phyloP scores from a whole-genome alignment of 2,797 vertebrate genomes.

The Cephalopachus bancanus region DNA sequence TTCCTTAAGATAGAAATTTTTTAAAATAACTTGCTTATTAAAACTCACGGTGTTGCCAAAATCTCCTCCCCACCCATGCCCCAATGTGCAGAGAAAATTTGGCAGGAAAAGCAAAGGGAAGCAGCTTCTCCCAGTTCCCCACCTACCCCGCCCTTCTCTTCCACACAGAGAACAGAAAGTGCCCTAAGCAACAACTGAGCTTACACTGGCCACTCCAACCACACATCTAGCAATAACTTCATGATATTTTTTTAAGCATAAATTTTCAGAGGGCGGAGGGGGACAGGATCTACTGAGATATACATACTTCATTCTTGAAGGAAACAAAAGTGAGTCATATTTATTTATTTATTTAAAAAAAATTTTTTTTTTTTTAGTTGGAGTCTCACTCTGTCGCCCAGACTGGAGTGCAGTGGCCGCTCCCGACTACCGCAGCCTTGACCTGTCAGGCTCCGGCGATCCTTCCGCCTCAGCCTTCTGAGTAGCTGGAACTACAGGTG shows the following conservation, averaged over 20 bases:
- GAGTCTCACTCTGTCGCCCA: no score
- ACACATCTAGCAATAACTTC: slow-evolving; percentile 73
- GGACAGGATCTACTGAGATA: slow-evolving; percentile 53
- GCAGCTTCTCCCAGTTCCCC: slow-evolving; percentile 67
- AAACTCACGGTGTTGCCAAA: slow-evolving; percentile 69
- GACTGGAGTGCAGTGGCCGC: no score
- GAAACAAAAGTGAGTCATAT: slow-evolving; percentile 76
- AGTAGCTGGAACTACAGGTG: no score
- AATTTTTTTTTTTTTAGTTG: no score
- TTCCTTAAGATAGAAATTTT: slow-evolving; percentile 73
- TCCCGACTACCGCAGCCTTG: no score
- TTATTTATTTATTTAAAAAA: slow-evolving; percentile 35
- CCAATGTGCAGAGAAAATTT: slow-evolving; percentile 63
- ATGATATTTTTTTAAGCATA: slow-evolving; percentile 69
- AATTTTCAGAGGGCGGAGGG: slow-evolving; percentile 65
- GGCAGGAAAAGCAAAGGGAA: slow-evolving; percentile 80
- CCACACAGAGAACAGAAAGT: slow-evolving; percentile 79
- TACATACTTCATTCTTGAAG: slow-evolving; percentile 76
- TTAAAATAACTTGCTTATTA: slow-evolving; percentile 75
- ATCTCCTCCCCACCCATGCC: slow-evolving; percentile 72
- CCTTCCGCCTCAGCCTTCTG: no score
- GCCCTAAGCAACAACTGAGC: slow-evolving; percentile 83
- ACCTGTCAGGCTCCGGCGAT: no score
- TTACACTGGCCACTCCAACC: slow-evolving; percentile 79
- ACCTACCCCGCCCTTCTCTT: slow-evolving; percentile 82